Conservation (phyloP, 2,113 vertebrate species). For the Laticauda colubrina region DNA sequence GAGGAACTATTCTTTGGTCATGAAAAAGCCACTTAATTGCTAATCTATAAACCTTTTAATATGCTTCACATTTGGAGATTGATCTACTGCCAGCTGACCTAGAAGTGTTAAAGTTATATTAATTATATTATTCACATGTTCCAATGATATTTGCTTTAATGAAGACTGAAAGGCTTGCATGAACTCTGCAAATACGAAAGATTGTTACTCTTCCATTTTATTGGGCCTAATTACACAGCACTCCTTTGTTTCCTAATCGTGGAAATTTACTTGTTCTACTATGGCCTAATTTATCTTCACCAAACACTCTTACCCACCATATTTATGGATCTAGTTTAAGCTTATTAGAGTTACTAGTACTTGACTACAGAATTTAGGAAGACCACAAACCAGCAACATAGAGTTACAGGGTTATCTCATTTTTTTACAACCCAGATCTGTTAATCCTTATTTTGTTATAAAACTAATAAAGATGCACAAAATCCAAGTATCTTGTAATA, state of each 20-base stretch:
- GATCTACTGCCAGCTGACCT: conserved; percentile 89
- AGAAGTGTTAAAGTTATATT: conserved; percentile 83
- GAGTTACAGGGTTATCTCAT: background rate
- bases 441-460: conserved; percentile 13
- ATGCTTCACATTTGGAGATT: conserved; percentile 82
- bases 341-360: conserved; percentile 10
- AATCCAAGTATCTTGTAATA: background rate
- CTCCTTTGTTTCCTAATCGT: conserved; percentile 63
- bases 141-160: conserved; percentile 71
- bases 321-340: background rate
- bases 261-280: conserved; percentile 48
- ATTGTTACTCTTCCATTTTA: conserved; percentile 61
- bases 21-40: conserved; percentile 92
- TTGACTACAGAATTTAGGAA: background rate
- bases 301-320: conserved; percentile 52
- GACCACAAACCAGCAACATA: background rate
- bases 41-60: conserved; percentile 99
- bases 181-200: conserved; percentile 66
- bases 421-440: background rate
- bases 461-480: background rate
- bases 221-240: conserved; percentile 64
- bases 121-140: conserved; percentile 90
- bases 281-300: conserved; percentile 50
- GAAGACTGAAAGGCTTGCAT: conserved; percentile 67
- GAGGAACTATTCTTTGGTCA: conserved; percentile 73